Conservation (phyloP, 2,888 invertebrate species). For the Lithosia quadra region DNA sequence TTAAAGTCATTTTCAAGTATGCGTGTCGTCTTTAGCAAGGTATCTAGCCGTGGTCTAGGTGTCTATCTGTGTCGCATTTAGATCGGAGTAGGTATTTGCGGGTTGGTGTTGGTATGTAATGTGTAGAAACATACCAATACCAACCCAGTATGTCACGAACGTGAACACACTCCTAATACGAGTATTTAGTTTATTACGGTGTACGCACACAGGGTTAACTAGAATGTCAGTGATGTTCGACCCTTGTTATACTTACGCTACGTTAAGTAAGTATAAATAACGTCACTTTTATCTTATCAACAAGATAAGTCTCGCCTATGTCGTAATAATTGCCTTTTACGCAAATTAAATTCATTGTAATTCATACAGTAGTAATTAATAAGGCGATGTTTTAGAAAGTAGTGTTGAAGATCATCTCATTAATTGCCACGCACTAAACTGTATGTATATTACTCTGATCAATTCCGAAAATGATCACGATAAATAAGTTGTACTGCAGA, state of each 20-base stretch:
- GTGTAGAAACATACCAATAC: neutral
- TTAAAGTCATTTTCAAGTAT: neutral
- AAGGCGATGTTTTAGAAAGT: no score
- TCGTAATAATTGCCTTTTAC: neutral
- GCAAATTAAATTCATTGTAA: neutral
- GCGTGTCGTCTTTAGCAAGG: neutral
- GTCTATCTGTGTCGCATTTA: neutral
- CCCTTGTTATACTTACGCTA: neutral
- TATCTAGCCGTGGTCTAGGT: no score
- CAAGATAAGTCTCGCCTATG: neutral
- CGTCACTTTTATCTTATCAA: neutral
- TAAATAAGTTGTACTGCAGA: neutral
- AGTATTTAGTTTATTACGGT: neutral
- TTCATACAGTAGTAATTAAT: no score
- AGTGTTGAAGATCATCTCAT: no score
- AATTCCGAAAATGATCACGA: neutral
- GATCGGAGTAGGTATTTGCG: neutral
- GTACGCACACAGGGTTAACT: neutral
- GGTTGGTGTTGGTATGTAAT: no score
- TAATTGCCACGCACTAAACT: no score
- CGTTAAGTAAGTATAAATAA: neutral
- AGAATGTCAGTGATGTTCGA: no score
- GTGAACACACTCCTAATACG: neutral
- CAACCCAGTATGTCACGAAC: neutral
- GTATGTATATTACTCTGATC: neutral